Percentiles rank a stretch among this genome's conserved stretches.
These are phyloP conservation scores for Sinotaia quadrata DNA, from an alignment of 2,888 invertebrate species.

Conservation along the genomic window DNA sequence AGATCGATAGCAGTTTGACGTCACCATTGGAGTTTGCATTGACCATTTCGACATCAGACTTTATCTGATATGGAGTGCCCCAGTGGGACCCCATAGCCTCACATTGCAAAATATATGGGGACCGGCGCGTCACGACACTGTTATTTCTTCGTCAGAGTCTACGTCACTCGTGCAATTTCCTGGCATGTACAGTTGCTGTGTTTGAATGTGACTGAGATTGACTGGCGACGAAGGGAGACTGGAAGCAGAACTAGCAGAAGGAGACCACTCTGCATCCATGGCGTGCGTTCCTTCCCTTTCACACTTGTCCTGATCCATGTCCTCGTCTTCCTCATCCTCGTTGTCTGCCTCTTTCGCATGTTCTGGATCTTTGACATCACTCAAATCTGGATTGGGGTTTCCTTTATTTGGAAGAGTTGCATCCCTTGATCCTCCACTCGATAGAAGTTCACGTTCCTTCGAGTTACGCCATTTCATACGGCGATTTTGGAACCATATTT, in stretches of 20 bases:
- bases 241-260: slow-evolving; percentile 30
- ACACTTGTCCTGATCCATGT: slow-evolving; percentile 10
- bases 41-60: too few relatives aligned
- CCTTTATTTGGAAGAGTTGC: slow-evolving; percentile 97
- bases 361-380: slow-evolving; percentile 76
- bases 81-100: too few relatives aligned
- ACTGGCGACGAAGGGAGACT: slow-evolving; percentile 32
- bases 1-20: too few relatives aligned
- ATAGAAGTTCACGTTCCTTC: slow-evolving; percentile 93
- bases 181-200: slow-evolving; percentile 21
- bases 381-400: slow-evolving; percentile 94
- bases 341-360: slow-evolving; percentile 37
- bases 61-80: too few relatives aligned
- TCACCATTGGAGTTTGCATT: too few relatives aligned
- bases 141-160: slow-evolving; percentile 61
- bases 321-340: slow-evolving; percentile 32
- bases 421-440: slow-evolving; percentile 93
- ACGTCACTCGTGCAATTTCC: slow-evolving; percentile 52
- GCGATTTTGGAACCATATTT: slow-evolving; percentile 96
- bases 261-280: slow-evolving; percentile 28
- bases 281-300: slow-evolving; percentile 9
- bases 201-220: slow-evolving; percentile 23
- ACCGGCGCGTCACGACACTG: slow-evolving; percentile 58
- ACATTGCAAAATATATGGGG: too few relatives aligned
- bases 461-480: slow-evolving; percentile 99